A percentile compares a stretch with the other conserved stretches of the same genome.
Evolutionary conservation across 2,113 vertebrate species (phyloP).

Genomic region (Edolisoma coerulescens): DNA sequence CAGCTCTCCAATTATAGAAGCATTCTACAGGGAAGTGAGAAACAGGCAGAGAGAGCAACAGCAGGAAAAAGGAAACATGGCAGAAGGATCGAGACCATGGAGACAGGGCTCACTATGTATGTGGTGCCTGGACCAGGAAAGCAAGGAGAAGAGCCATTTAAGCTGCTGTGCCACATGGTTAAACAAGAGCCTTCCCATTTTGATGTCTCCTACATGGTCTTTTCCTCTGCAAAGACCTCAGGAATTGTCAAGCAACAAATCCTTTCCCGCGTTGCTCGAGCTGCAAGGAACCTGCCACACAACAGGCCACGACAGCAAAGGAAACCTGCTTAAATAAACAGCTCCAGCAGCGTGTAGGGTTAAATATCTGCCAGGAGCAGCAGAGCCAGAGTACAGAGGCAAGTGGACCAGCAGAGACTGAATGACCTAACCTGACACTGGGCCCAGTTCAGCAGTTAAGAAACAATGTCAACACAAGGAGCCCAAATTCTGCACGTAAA

Average conservation of each 20-base stretch:
- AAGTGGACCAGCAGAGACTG: background rate
- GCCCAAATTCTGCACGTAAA: background rate
- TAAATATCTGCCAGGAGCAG: background rate
- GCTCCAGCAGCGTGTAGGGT: background rate
- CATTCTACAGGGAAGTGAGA: background rate
- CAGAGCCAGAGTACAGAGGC: background rate
- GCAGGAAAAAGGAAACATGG: background rate
- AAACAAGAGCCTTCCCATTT: background rate
- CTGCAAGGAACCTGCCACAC: background rate
- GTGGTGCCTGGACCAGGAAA: background rate
- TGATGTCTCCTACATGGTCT: fast-evolving
- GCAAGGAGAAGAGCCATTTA: background rate
- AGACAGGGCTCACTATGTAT: background rate
- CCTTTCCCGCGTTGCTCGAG: fast-evolving
- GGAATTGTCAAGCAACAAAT: background rate
- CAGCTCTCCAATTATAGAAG: background rate
- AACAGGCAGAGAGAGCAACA: background rate
- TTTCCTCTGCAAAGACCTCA: background rate
- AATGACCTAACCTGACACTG: background rate
- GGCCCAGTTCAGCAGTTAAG: background rate
- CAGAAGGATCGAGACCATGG: background rate
- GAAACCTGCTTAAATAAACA: background rate
- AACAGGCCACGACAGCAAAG: background rate
- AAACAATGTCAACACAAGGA: background rate
- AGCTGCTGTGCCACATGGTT: background rate